phyloP scores from a whole-genome alignment of 2,113 vertebrate genomes.

The Tauraco erythrolophus region DNA sequence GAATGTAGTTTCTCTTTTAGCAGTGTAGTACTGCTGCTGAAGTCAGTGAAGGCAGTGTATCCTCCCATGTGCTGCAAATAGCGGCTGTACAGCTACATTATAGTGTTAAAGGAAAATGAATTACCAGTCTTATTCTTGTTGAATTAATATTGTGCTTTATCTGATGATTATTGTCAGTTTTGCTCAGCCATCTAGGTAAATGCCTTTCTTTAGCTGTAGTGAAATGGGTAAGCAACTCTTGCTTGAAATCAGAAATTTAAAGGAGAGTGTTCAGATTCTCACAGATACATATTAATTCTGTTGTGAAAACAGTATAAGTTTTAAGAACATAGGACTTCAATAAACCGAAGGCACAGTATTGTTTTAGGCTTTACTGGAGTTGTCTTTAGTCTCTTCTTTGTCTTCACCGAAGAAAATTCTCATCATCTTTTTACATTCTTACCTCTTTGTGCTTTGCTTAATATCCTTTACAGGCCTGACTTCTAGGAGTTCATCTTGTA shows the following conservation, averaged over 20 bases:
- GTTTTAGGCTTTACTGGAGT: neutral
- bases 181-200: neutral
- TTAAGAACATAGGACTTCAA: neutral
- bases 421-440: neutral
- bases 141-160: neutral
- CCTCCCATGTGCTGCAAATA: neutral
- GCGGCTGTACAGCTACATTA: neutral
- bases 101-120: neutral
- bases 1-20: neutral
- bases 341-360: neutral
- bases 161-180: neutral
- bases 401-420: neutral
- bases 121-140: neutral
- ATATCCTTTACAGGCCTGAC: neutral
- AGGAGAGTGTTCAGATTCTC: neutral
- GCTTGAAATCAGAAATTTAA: neutral
- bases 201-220: neutral
- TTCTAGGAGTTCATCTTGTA: neutral
- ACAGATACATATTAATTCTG: neutral
- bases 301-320: neutral
- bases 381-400: neutral
- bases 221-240: neutral
- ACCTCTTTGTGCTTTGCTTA: neutral
- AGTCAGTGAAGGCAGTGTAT: neutral
- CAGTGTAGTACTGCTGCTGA: neutral